Evolutionary conservation across 2,797 vertebrate species (phyloP), one percentile per base, ranked within the genome.

Genomic region (Aldrovandia affinis): DNA sequence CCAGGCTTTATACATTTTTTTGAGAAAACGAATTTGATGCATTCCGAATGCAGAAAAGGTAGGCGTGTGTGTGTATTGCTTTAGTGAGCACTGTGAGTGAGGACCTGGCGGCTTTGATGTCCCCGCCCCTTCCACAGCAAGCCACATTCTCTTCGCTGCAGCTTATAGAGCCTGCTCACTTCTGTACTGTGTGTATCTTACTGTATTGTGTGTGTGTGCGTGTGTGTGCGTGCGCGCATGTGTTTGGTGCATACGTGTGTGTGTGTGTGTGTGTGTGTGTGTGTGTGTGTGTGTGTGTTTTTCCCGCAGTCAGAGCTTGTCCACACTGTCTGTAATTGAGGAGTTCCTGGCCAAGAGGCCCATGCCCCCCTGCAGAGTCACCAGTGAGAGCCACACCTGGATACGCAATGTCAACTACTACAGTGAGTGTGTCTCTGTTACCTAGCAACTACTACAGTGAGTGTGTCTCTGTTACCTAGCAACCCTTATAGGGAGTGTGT

Each of bases 341-440:
- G 97, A 98, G 85, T 99, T 99, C 93, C 95, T 99, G 88, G 95
- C 95, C 73, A 97, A 97, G 89, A 96, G 97, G 89, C 93, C 93
- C 0, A 93, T 99, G 89, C 98, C 98, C 0, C 88, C 87, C 85
- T 91, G 89, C 54, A 50, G 87, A 44, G 30, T 28, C 30, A 92
- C 94, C 42, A 88, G 94, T 14, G 96, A 97, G 39, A 89, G 88
- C 90, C 96, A 94, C 90, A 97, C 93, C 92, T 99, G 98, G 98
- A 90, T 98, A 90, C 96, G 97, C 91, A 98, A 98, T 87, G 78
- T 97, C 93, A 97, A 95, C 94, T 99, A 99, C 89, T 99, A 98
- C 95, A 95, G 98, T 99, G 93, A 98, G 98, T 98, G 83, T 39
- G 68, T 22, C 36, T 63, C n/a, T 63, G 25, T 63, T 12, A 63